Evolutionary conservation across 2,113 vertebrate species (phyloP), one percentile per base, ranked within the genome.

Genomic region (Uria aalge): DNA sequence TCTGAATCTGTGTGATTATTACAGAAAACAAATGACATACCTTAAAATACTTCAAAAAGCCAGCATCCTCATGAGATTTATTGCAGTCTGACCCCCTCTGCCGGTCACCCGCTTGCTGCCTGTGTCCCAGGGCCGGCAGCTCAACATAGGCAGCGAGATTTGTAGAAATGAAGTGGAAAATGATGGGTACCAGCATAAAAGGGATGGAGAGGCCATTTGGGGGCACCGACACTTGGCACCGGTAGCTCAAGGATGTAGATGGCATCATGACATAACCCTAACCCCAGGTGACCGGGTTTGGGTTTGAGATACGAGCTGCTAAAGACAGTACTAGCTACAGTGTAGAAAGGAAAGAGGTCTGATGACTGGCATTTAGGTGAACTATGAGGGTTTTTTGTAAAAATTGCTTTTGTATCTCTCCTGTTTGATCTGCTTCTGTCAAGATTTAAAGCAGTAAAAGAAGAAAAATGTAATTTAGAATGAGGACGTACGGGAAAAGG

Each of bases 391-490:
- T 98, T 96, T 97, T 99, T 98, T 38, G 98, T 88, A 82, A 99
- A 98, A 77, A 98, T 75, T 2, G 98, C 98, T 88, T 98, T 98
- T 7, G 98, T 98, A 69, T 98, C 98, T 98, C 52, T 94, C 95
- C 5, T 22, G 22, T 98, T 94, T 98, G 72, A 92, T 90, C 19
- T 95, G 94, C 73, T 90, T 94, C 88, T 98, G 96, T 98, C 87
- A 99, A 97, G 63, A 97, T 96, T 19, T 98, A 98, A 73, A 98
- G 97, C 90, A 99, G 99, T 50, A 98, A 98, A 67, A 40, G 83
- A 16, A 60, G 53, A 43, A 83, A 74, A 38, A 29, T 5, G 26
- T 19, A 5, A 40, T 59, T 56, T 60, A 38, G 21, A 57, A 15
- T 15, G 38, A 52, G 43, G 38, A 62, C 0, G 1, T 15, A 18